Percentiles rank a stretch among this genome's conserved stretches.
phyloP scores from a whole-genome alignment of 2,797 vertebrate species.

The Orientallactaga sibirica region DNA sequence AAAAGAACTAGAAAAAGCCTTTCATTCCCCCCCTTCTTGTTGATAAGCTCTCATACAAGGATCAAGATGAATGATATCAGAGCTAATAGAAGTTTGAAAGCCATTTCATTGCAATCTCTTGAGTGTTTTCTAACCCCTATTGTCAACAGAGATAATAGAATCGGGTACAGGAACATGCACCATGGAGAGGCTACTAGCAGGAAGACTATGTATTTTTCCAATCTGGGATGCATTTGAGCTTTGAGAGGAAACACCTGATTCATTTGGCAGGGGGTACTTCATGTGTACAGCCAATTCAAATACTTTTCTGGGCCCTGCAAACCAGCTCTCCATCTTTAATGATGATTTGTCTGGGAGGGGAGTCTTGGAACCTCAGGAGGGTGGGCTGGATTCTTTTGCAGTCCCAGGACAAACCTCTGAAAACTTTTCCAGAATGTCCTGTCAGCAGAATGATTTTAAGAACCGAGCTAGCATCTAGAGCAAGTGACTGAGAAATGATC shows the following conservation, averaged over 20 bases:
- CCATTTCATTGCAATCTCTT: not conserved
- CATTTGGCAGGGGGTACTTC: conserved; percentile 26
- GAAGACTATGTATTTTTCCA: not conserved
- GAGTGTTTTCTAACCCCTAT: not conserved
- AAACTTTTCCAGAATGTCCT: conserved; percentile 24
- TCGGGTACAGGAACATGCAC: not conserved
- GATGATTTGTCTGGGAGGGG: conserved; percentile 29
- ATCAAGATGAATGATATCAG: not conserved
- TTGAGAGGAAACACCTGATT: conserved; percentile 34
- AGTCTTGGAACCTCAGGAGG: not conserved
- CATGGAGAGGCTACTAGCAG: not conserved
- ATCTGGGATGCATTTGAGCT: conserved; percentile 14
- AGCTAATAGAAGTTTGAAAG: conserved; percentile 43
- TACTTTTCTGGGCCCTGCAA: conserved; percentile 36
- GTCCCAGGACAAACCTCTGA: conserved; percentile 4
- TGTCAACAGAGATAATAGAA: conserved; percentile 21
- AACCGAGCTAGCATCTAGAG: conserved; percentile 23
- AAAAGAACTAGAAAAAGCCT: conserved; percentile 42
- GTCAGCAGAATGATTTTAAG: conserved; percentile 38
- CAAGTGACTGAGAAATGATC: conserved; percentile 5
- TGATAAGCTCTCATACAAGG: not conserved
- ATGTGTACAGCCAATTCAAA: conserved; percentile 49
- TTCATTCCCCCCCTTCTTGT: not conserved
- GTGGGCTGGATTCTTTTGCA: conserved; percentile 7
- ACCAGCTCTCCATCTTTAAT: not conserved